Evolutionary conservation across 1,140 invertebrate species (phyloP), one percentile per base, ranked within the genome.

Genomic region (Macrosteles quadrilineatus): DNA sequence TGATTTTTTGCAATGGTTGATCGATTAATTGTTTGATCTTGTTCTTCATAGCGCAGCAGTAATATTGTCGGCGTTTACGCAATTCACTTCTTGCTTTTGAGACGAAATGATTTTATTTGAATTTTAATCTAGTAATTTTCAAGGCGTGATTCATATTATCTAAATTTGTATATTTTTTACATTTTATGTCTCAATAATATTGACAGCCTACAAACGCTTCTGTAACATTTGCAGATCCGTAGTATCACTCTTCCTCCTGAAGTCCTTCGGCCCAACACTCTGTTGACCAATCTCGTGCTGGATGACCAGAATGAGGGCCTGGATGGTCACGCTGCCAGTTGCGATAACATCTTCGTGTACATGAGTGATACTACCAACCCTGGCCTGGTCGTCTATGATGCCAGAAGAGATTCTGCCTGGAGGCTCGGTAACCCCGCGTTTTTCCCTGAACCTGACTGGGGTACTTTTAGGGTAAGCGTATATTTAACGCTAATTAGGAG

Each of bases 391-490:
- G 87, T 93, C 0, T 91, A 91, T 71, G 91, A 94, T 75, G 86
- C 85, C 17, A 78, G 83, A 1, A 85, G 84, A 27, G 89, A 91
- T 74, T 86, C 85, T 50, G 90, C 91, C 17, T 93, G 92, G 91
- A 83, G 92, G 57, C 79, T 91, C 0, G 83, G 86, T 1, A 90
- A 93, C 78, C 86, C 91, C 0, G 86, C 87, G 30, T 93, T 94
- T 91, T 91, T 90, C 76, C 91, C 92, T 0, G 86, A 93, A 82
- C 91, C 91, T 0, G 87, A 93, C 77, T 86, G 88, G 55, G 85
- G 87, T 0, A 87, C 86, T 71, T 91, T 90, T 71, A 78, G 73
- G 72, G 83, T 82, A 30, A 75, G 73, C 47, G n/a, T n/a, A n/a
- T n/a, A n/a, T n/a, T n/a, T n/a, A n/a, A n/a, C n/a, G 29, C 45